A percentile compares a stretch with the other conserved stretches of the same genome.
Evolutionary conservation across 2,113 vertebrate genomes (phyloP).

Genomic region (Limnothrissa miodon): DNA sequence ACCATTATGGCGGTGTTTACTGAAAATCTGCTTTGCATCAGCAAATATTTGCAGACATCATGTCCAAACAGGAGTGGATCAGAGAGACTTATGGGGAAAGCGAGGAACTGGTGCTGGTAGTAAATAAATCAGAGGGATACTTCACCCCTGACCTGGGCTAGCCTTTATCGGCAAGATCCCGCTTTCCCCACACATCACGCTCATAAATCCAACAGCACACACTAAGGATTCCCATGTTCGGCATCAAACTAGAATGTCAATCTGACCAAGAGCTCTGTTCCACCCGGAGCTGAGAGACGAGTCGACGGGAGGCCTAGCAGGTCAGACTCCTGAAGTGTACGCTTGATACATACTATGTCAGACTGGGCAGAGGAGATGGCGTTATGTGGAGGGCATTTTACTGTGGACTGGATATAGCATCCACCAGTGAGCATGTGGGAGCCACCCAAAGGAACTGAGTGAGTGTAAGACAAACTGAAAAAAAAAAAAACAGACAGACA

Average conservation of each 20-base stretch:
- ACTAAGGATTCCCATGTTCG: slow-evolving; percentile 59
- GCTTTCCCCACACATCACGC: slow-evolving; percentile 57
- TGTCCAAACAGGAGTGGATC: slow-evolving; percentile 76
- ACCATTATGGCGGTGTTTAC: slow-evolving; percentile 72
- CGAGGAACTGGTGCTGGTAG: slow-evolving; percentile 56
- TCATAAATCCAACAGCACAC: slow-evolving; percentile 66
- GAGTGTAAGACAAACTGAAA: slow-evolving; percentile 4
- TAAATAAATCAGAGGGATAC: slow-evolving; percentile 73
- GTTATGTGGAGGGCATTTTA: background rate
- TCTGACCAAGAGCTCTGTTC: background rate
- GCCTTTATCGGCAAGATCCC: slow-evolving; percentile 69
- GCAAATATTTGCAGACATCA: slow-evolving; percentile 79
- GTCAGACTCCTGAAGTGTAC: background rate
- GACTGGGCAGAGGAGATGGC: background rate
- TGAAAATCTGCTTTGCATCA: slow-evolving; percentile 72
- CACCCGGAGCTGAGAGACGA: background rate
- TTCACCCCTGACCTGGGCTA: slow-evolving; percentile 62
- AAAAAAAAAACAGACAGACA: slow-evolving; percentile 11
- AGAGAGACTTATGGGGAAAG: slow-evolving; percentile 65
- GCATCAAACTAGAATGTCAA: slow-evolving; percentile 58
- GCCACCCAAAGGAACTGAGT: background rate
- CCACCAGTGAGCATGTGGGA: slow-evolving; percentile 5
- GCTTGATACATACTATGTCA: background rate
- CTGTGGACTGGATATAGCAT: background rate
- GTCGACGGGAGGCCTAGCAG: background rate